Evolutionary conservation across 2,797 vertebrate species (phyloP).

Genomic region (Linurgus olivaceus): DNA sequence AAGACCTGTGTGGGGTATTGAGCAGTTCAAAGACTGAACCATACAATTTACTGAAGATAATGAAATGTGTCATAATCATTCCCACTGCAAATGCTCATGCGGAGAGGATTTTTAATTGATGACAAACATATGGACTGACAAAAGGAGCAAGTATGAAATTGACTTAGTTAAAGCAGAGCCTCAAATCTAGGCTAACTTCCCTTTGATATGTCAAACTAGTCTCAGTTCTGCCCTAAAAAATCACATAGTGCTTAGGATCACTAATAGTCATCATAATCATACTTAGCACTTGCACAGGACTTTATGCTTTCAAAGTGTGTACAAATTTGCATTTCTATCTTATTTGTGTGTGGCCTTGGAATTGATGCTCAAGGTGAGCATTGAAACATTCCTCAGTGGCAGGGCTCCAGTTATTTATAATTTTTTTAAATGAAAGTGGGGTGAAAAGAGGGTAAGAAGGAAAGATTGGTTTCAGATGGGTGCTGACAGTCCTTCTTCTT

Average conservation of each 20-base stretch:
- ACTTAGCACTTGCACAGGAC: neutral
- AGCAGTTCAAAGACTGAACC: conserved; percentile 52
- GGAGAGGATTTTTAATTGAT: conserved; percentile 60
- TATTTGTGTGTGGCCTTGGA: neutral
- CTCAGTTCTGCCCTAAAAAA: neutral
- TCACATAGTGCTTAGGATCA: neutral
- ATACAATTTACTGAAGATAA: conserved; percentile 64
- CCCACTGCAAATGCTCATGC: conserved; percentile 32
- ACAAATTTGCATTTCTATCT: neutral
- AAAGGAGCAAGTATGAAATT: conserved; percentile 69
- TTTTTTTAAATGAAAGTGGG: neutral
- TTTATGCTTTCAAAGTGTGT: neutral
- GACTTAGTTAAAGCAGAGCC: conserved; percentile 39
- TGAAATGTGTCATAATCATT: conserved; percentile 68
- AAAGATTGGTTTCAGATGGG: neutral
- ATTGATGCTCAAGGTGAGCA: neutral
- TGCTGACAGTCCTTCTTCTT: neutral
- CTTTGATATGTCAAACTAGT: conserved; percentile 23
- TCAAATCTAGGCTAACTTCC: conserved; percentile 8
- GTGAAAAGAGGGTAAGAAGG: neutral
- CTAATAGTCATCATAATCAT: neutral
- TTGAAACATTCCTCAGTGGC: neutral
- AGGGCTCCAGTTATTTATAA: neutral
- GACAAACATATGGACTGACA: conserved; percentile 62
- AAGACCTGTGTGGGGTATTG: conserved; percentile 28